These are phyloP conservation scores for Stenopsyche tienmushanensis DNA, from an alignment of 1,140 invertebrate genomes.

Conservation along the genomic window DNA sequence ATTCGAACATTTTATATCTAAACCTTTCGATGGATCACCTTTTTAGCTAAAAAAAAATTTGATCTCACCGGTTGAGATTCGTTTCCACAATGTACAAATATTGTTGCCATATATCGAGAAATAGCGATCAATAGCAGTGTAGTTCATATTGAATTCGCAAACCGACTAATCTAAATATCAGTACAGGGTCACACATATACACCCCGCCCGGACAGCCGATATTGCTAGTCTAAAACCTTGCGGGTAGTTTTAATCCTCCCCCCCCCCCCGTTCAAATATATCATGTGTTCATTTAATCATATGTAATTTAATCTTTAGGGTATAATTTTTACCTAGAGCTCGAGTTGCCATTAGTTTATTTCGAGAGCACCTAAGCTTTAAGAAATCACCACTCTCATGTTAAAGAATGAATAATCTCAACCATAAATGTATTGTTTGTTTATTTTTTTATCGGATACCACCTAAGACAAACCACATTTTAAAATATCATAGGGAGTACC, in stretches of 20 bases:
- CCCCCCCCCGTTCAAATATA: no score
- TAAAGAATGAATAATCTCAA: not conserved
- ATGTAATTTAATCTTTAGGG: not conserved
- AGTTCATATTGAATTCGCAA: conserved; percentile 23
- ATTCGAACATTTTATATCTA: no score
- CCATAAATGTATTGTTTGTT: not conserved
- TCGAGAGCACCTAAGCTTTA: not conserved
- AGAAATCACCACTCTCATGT: not conserved
- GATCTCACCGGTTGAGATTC: not conserved
- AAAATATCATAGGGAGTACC: not conserved
- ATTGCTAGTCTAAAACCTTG: conserved; percentile 5
- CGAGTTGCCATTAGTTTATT: conserved; percentile 28
- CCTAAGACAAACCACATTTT: not conserved
- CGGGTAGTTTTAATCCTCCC: not conserved
- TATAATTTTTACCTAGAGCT: conserved; percentile 20
- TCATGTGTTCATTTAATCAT: not conserved
- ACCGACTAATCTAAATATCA: not conserved
- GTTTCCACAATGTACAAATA: not conserved
- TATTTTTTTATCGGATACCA: not conserved
- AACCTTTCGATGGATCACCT: no score
- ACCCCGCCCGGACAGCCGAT: no score
- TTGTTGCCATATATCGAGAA: not conserved
- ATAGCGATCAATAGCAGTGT: not conserved
- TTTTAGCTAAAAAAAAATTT: no score
- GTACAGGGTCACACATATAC: not conserved